A percentile compares a stretch with the other conserved stretches of the same genome.
Conservation (phyloP, 2,888 invertebrate species). For the Acleris literana region DNA sequence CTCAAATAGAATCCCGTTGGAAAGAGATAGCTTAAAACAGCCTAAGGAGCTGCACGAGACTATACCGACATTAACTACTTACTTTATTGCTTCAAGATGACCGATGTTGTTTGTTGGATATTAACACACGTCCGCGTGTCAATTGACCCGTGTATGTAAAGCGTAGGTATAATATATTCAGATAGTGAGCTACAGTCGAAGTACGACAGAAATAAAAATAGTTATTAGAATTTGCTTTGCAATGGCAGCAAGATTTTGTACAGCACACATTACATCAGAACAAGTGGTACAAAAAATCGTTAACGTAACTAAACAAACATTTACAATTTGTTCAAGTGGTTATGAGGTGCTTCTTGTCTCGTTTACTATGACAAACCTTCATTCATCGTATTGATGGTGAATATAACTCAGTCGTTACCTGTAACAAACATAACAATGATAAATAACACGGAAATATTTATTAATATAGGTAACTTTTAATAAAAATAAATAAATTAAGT, state of each 20-base stretch:
- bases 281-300: conserved; percentile 31
- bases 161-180: too few species aligned
- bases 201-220: too few species aligned
- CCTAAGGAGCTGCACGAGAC: not conserved
- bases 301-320: conserved; percentile 44
- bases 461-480: conserved; percentile 6
- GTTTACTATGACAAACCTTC: conserved; percentile 23
- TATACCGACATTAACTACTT: conserved; percentile 6
- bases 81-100: not conserved
- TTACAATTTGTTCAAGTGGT: conserved; percentile 61
- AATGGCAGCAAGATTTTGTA: too few species aligned
- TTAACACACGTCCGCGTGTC: too few species aligned
- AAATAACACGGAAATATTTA: not conserved
- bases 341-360: conserved; percentile 40
- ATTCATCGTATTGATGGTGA: conserved; percentile 24
- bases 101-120: too few species aligned
- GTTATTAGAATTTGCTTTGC: too few species aligned
- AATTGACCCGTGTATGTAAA: too few species aligned
- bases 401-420: conserved; percentile 57
- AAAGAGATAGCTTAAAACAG: conserved; percentile 16
- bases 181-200: too few species aligned
- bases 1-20: conserved; percentile 18
- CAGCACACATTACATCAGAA: conserved; percentile 33
- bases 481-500: too few species aligned
- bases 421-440: conserved; percentile 55